Evolutionary conservation across 2,888 invertebrate species (phyloP).

Genomic region (Torymus aiolomorphi): DNA sequence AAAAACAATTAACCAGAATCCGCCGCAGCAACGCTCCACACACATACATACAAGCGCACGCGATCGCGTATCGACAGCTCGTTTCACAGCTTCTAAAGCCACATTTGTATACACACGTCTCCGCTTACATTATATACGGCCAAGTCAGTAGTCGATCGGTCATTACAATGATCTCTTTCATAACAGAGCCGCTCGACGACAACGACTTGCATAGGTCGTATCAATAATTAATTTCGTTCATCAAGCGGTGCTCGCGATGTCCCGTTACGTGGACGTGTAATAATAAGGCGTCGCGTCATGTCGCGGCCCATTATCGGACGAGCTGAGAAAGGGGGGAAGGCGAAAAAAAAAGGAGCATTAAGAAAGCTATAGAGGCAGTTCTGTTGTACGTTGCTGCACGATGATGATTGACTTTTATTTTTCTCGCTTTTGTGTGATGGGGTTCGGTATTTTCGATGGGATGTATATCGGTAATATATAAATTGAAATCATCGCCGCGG

Average conservation of each 20-base stretch:
- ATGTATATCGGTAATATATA: too few relatives aligned
- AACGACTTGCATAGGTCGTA: neutral
- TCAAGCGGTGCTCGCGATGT: constrained; percentile 28
- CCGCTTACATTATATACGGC: neutral
- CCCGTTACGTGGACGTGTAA: constrained; percentile 33
- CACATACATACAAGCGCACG: too few relatives aligned
- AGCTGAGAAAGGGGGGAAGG: neutral
- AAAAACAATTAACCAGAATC: too few relatives aligned
- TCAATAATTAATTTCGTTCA: constrained; percentile 41
- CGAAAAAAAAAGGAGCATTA: neutral
- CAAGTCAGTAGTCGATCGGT: constrained; percentile 28
- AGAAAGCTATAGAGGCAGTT: neutral
- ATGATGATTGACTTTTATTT: too few relatives aligned
- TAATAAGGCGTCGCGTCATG: neutral
- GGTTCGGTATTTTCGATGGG: too few relatives aligned
- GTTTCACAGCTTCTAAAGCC: too few relatives aligned
- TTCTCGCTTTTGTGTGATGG: too few relatives aligned
- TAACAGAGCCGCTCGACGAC: constrained; percentile 8
- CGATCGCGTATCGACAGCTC: too few relatives aligned
- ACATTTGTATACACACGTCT: too few relatives aligned
- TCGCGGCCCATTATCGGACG: neutral
- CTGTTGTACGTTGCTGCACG: too few relatives aligned
- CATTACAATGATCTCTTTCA: constrained; percentile 35
- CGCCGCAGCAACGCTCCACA: too few relatives aligned
- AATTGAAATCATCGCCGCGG: too few relatives aligned